Base-by-base conservation (phyloP, 2,888 invertebrate genomes). In the Nysson spinosus region DNA sequence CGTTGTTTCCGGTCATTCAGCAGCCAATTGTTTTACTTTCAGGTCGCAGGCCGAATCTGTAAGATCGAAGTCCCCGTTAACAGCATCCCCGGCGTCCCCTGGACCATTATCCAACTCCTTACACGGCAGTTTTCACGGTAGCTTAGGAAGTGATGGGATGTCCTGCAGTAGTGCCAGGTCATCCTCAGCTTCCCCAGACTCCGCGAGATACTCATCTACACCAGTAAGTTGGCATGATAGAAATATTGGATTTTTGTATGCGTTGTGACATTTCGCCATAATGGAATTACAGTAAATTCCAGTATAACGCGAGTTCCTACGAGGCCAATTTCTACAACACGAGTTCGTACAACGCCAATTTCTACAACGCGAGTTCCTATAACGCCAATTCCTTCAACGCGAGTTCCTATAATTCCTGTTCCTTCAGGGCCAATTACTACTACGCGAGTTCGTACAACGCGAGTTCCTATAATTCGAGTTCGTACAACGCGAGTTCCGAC, bases 101-200 rank as follows among this genome's bases (percentile, higher is more conserved):
- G 84, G 83, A 9, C 83, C 84, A 11, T 60, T 85, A 70, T 84
- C 85, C n/a, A 83, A 77, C 76, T 86, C 87, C 49, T 78, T 86
- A 46, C 85, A 86, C 57, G 85, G 86, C 40, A 87, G 87, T 71
- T 87, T 87, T 61, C 87, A 87, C 61, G 84, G 87, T 35, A 87
- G 87, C 65, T 81, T 87, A 50, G 87, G 87, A 46, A 87, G 87
- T 69, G 87, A 87, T 78, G 87, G 87, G 43, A 87, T 87, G 86
- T 87, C 87, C 40, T 87, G 83, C 68, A 85, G 87, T 67, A 87
- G 87, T 52, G 87, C 86, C 30, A 86, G 87, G 69, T 87, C 87
- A 4, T 87, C 86, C 9, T 87, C 87, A 12, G 87, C 87, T 0
- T 87, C 87, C 6, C 87, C 87, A 1, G 87, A 87, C 58, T 87